These are phyloP conservation scores for Rhinatrema bivittatum DNA, from an alignment of 2,797 vertebrate genomes.

Conservation along the genomic window DNA sequence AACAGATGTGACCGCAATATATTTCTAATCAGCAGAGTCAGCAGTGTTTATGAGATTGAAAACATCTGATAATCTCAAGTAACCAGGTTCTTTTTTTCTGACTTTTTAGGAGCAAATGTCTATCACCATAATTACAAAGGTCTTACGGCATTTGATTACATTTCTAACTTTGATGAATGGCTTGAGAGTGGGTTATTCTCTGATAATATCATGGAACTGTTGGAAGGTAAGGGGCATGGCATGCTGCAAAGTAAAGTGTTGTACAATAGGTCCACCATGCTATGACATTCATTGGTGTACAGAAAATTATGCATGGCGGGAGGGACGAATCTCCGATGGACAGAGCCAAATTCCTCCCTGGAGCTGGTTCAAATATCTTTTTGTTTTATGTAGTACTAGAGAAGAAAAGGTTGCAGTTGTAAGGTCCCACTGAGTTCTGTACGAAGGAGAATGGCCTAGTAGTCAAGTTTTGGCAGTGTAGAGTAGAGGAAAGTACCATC, in stretches of 20 bases:
- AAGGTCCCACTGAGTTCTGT: no score
- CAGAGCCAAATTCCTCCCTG: no score
- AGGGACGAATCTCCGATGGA: no score
- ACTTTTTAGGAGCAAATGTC: slow-evolving; percentile 10
- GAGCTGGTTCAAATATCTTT: not conserved
- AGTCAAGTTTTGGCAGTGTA: no score
- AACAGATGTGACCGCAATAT: not conserved
- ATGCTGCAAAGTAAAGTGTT: no score
- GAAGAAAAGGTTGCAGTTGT: not conserved
- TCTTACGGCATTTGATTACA: slow-evolving; percentile 16
- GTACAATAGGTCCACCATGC: no score
- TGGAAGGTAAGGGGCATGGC: slow-evolving; percentile 20
- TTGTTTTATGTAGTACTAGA: slow-evolving; percentile 3
- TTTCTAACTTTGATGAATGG: slow-evolving; percentile 11
- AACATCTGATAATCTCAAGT: not conserved
- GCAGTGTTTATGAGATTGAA: not conserved
- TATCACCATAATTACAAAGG: slow-evolving; percentile 1
- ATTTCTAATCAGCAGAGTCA: not conserved
- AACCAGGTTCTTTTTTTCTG: not conserved
- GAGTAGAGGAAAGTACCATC: no score
- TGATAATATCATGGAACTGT: slow-evolving; percentile 10
- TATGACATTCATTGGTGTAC: no score
- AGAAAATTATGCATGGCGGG: no score
- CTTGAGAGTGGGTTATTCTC: slow-evolving; percentile 14
- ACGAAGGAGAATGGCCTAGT: no score